Conservation (phyloP, 2,888 invertebrate genomes). For the Cephus nigrinus region DNA sequence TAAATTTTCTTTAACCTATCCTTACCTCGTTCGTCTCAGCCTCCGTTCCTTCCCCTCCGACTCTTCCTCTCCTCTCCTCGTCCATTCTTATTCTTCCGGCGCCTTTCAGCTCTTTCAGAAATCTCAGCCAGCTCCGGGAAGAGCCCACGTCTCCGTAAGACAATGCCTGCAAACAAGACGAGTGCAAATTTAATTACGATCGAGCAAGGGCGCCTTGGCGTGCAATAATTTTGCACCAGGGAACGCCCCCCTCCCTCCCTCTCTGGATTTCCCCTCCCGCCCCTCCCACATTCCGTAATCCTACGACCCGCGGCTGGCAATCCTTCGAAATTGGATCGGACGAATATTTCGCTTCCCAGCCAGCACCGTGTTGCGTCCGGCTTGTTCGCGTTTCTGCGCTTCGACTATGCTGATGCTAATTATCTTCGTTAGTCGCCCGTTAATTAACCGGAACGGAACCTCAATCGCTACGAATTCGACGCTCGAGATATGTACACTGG, state of each 20-base stretch:
- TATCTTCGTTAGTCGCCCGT: constrained; percentile 43
- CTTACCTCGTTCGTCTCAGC: too few species aligned
- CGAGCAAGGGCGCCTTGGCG: constrained; percentile 19
- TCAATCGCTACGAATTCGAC: constrained; percentile 22
- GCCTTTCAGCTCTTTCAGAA: too few species aligned
- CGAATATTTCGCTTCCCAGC: constrained; percentile 15
- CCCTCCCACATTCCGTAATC: constrained; percentile 6
- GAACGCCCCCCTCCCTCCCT: constrained; percentile 16
- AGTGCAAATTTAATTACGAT: constrained; percentile 20
- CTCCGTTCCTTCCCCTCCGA: too few species aligned
- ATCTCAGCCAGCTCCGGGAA: background rate
- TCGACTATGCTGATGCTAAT: constrained; percentile 44
- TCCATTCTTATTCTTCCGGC: too few species aligned
- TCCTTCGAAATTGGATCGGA: constrained; percentile 39
- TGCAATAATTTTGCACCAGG: constrained; percentile 47
- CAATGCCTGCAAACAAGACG: constrained; percentile 13
- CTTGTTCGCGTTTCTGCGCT: constrained; percentile 25
- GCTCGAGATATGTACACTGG: too few species aligned
- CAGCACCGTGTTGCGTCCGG: background rate
- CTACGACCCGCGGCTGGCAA: background rate
- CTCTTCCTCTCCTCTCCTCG: too few species aligned
- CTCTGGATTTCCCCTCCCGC: constrained; percentile 11
- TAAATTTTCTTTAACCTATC: too few species aligned
- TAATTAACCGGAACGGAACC: constrained; percentile 44
- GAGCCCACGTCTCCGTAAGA: constrained; percentile 3